phyloP scores from a whole-genome alignment of 2,797 vertebrate genomes.

The Rachycentron canadum region DNA sequence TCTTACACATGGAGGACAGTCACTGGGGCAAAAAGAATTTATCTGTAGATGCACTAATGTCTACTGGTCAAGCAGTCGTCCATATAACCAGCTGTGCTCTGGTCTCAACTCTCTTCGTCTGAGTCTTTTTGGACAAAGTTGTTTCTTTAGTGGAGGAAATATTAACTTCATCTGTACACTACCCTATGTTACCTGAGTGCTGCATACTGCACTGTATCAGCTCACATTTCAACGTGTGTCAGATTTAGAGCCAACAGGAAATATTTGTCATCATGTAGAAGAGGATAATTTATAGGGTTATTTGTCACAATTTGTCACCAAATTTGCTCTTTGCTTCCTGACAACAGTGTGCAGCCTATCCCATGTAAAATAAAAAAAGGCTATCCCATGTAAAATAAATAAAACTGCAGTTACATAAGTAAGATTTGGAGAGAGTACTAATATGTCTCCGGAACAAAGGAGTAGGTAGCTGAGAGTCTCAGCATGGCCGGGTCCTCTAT shows the following conservation, averaged over 20 bases:
- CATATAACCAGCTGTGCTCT: no score
- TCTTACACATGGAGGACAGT: no score
- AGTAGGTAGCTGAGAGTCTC: conserved; percentile 48
- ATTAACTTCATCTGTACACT: no score
- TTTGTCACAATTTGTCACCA: background rate
- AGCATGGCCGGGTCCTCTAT: conserved; percentile 34
- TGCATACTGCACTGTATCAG: no score
- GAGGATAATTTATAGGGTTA: background rate
- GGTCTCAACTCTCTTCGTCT: no score
- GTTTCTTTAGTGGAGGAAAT: no score
- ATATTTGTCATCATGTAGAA: background rate
- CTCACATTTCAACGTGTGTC: background rate
- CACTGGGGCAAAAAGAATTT: no score
- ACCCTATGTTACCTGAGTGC: no score
- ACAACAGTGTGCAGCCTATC: background rate
- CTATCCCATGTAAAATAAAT: no score
- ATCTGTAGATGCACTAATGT: no score
- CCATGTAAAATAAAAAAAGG: background rate
- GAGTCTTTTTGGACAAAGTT: no score
- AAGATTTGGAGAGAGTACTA: conserved; percentile 21
- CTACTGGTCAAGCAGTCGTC: no score
- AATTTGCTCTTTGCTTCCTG: background rate
- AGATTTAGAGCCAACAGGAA: background rate
- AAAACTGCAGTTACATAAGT: conserved; percentile 26
- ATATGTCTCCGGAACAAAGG: conserved; percentile 44